Evolutionary conservation across 2,797 vertebrate genomes (phyloP).

Genomic region (Hemitrygon akajei): DNA sequence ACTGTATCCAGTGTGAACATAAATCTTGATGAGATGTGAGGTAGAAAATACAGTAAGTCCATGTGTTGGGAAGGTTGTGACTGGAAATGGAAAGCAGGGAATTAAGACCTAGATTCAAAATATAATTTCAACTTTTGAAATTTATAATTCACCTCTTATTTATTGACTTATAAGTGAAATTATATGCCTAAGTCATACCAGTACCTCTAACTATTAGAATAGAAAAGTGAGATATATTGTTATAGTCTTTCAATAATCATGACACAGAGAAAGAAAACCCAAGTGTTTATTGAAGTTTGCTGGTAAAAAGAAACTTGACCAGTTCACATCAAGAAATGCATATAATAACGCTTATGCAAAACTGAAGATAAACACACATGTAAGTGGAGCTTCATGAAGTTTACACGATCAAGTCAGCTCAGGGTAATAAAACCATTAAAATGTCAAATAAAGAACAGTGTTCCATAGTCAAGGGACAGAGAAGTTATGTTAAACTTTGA

Average conservation of each 20-base stretch:
- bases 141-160: not conserved
- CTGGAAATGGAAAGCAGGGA: not conserved
- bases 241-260: not conserved
- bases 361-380: slow-evolving; percentile 27
- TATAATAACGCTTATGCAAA: not conserved
- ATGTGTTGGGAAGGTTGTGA: no score
- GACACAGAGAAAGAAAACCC: not conserved
- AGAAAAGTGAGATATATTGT: not conserved
- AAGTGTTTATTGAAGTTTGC: not conserved
- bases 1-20: not conserved
- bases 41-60: not conserved
- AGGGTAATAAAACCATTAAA: not conserved
- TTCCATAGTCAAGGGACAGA: not conserved
- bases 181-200: not conserved
- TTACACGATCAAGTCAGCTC: slow-evolving; percentile 7
- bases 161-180: not conserved
- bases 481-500: slow-evolving; percentile 8
- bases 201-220: not conserved
- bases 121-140: not conserved
- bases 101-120: not conserved
- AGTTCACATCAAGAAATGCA: slow-evolving; percentile 18
- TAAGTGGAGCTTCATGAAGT: not conserved
- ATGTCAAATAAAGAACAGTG: not conserved
- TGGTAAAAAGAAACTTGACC: not conserved
- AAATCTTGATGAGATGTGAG: not conserved